A percentile compares a stretch with the other conserved stretches of the same genome.
Conservation (phyloP, 2,888 invertebrate genomes). For the Acleris laterana region DNA sequence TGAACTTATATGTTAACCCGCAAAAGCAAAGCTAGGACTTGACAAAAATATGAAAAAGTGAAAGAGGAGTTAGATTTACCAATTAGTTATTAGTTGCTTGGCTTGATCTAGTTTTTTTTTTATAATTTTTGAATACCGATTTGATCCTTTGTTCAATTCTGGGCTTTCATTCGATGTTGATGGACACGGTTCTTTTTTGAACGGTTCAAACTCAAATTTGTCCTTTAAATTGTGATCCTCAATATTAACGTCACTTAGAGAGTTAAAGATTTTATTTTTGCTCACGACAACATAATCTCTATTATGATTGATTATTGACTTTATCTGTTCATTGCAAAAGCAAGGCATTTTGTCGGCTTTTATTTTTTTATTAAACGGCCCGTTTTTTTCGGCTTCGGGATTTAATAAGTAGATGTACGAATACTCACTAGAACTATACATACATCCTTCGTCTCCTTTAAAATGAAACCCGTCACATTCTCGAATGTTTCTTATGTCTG, state of each 20-base stretch:
- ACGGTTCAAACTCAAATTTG: constrained; percentile 41
- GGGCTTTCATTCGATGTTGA: constrained; percentile 9
- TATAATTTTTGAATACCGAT: constrained; percentile 41
- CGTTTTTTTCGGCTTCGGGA: constrained; percentile 47
- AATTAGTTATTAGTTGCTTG: constrained; percentile 56
- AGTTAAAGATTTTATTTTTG: constrained; percentile 16
- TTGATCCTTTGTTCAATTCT: constrained; percentile 19
- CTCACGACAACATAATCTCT: constrained; percentile 44
- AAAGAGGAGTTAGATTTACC: constrained; percentile 40
- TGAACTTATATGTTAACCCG: constrained; percentile 49
- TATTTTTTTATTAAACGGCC: constrained; percentile 61
- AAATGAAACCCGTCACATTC: constrained; percentile 50
- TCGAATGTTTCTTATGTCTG: background rate
- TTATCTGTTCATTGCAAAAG: constrained; percentile 57
- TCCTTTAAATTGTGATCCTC: constrained; percentile 12
- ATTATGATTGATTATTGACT: constrained; percentile 47
- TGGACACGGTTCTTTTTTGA: constrained; percentile 30
- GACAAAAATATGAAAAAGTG: background rate
- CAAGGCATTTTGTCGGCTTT: constrained; percentile 57
- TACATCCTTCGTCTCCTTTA: constrained; percentile 59
- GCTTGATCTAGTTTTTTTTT: constrained; percentile 61
- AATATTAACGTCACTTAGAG: constrained; percentile 16
- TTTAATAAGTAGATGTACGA: constrained; percentile 59
- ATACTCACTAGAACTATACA: constrained; percentile 52
- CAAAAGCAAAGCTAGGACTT: constrained; percentile 36